Percentiles rank a stretch among this genome's conserved stretches.
Conservation (phyloP, 2,113 vertebrate species). For the Tragelaphus strepsiceros region DNA sequence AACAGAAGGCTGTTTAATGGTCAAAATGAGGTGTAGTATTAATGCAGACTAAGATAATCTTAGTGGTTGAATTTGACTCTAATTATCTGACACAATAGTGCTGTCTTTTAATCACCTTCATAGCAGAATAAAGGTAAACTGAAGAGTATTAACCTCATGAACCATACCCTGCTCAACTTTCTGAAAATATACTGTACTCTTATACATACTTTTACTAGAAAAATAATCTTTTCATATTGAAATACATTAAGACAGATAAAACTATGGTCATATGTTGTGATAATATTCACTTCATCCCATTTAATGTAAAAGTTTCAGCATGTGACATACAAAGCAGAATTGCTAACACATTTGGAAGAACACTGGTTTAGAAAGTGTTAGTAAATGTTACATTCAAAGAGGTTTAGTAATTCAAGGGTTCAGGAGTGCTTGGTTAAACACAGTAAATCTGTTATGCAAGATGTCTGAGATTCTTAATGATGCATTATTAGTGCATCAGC, state of each 20-base stretch:
- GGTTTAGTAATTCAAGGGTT: neutral
- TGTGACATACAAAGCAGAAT: neutral
- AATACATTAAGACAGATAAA: slow-evolving; percentile 3
- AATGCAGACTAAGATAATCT: slow-evolving; percentile 5
- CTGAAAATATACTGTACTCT: neutral
- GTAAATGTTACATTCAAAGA: neutral
- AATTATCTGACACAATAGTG: neutral
- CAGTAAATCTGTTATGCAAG: neutral
- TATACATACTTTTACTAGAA: neutral
- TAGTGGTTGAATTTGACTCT: neutral
- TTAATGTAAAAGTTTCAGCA: neutral
- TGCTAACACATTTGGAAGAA: neutral
- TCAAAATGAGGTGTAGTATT: slow-evolving; percentile 15
- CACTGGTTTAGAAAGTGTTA: neutral
- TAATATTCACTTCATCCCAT: neutral
- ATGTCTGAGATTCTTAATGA: neutral
- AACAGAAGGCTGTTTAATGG: neutral
- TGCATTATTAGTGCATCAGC: neutral
- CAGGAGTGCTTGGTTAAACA: neutral
- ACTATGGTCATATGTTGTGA: neutral
- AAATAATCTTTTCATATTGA: slow-evolving; percentile 24
- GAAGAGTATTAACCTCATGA: neutral
- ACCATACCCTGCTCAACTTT: neutral
- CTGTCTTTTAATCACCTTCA: slow-evolving; percentile 13
- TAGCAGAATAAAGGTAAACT: neutral